A percentile compares a stretch with the other conserved stretches of the same genome.
Evolutionary conservation across 2,113 vertebrate genomes (phyloP).

Genomic region (Hydrolagus affinis): DNA sequence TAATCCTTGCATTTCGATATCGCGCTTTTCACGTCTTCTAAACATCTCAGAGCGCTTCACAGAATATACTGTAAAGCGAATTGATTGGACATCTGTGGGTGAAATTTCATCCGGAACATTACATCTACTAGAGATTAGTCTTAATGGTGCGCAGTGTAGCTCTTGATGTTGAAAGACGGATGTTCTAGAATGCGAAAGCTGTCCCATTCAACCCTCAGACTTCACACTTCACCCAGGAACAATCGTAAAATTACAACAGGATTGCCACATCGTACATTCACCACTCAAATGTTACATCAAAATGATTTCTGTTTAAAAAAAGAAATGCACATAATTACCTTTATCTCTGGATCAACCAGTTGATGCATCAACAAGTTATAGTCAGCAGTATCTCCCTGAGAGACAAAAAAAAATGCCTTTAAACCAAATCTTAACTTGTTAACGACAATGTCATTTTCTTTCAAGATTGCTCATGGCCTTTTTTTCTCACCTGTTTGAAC

Average conservation of each 20-base stretch:
- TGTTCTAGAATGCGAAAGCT: too few relatives aligned
- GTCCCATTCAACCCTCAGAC: not conserved
- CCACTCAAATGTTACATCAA: not conserved
- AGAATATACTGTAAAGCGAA: too few relatives aligned
- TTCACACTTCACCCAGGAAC: not conserved
- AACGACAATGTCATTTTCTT: not conserved
- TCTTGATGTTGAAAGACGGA: not conserved
- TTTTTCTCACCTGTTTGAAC: conserved; percentile 62
- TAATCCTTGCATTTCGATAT: too few relatives aligned
- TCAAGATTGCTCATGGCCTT: not conserved
- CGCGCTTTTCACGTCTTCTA: too few relatives aligned
- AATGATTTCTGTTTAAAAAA: not conserved
- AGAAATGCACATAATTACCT: conserved; percentile 56
- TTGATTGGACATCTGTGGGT: too few relatives aligned
- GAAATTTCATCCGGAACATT: too few relatives aligned
- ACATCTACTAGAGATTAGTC: too few relatives aligned
- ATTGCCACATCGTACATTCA: not conserved
- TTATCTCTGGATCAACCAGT: conserved; percentile 85
- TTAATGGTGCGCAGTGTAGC: too few relatives aligned
- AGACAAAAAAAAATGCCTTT: not conserved
- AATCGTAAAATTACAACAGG: not conserved
- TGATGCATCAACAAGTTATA: conserved; percentile 85
- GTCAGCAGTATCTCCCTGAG: conserved; percentile 73
- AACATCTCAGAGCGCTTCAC: too few relatives aligned
- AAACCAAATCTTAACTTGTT: conserved; percentile 1